A percentile compares a stretch with the other conserved stretches of the same genome.
These are phyloP conservation scores for Murina feae DNA, from an alignment of 2,113 vertebrate genomes.

Conservation along the genomic window DNA sequence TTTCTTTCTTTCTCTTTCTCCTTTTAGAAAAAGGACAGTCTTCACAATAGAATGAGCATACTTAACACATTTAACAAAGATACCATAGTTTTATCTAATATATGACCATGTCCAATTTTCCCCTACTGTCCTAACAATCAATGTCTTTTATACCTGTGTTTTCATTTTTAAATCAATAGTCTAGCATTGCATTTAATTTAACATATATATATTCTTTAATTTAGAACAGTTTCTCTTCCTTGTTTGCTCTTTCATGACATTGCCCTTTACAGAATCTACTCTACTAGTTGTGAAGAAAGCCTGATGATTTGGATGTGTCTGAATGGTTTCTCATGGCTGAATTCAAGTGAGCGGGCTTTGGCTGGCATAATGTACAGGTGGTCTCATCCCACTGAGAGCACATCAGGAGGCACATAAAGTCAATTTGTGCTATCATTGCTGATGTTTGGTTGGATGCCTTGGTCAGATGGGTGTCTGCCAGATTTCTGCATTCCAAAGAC, in stretches of 20 bases:
- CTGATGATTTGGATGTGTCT: not conserved
- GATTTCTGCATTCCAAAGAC: not conserved
- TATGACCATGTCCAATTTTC: not conserved
- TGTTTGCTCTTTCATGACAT: not conserved
- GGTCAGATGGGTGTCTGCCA: not conserved
- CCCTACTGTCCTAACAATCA: not conserved
- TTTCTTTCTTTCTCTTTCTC: constrained; percentile 14
- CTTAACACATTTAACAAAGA: constrained; percentile 16
- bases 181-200: not conserved
- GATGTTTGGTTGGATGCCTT: not conserved
- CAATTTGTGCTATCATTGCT: not conserved
- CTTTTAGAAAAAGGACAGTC: not conserved
- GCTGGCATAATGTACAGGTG: no score
- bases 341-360: not conserved
- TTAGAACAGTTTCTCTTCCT: not conserved
- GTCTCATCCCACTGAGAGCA: not conserved
- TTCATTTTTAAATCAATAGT: not conserved
- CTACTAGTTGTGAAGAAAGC: not conserved
- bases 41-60: not conserved
- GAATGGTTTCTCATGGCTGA: not conserved
- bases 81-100: not conserved
- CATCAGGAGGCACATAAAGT: not conserved
- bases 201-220: not conserved
- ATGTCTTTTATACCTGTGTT: not conserved
- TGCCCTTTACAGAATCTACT: not conserved